phyloP scores from a whole-genome alignment of 2,888 invertebrate genomes.

The Sceliomorpha sp. region DNA sequence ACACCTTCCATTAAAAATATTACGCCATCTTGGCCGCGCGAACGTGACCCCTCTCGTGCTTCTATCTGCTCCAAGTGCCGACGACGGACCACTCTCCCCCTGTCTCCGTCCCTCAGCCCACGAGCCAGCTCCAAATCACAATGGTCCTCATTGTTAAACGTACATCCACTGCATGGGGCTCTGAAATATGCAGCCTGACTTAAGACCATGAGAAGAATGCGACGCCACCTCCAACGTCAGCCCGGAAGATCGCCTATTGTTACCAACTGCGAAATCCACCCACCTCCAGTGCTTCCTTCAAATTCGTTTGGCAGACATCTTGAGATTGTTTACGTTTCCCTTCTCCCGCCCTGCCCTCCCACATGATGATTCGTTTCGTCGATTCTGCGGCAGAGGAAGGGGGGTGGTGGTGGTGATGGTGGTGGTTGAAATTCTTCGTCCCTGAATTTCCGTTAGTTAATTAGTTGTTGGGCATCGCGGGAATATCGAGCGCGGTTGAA shows the following conservation, averaged over 20 bases:
- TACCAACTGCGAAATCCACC: slow-evolving; percentile 45
- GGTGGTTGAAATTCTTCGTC: no score
- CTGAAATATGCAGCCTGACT: slow-evolving; percentile 72
- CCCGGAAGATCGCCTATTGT: slow-evolving; percentile 44
- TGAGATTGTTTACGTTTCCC: no score
- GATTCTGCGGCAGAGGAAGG: no score
- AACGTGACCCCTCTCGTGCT: slow-evolving; percentile 53
- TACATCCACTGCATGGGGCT: slow-evolving; percentile 68
- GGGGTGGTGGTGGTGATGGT: no score
- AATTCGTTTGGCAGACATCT: slow-evolving; percentile 30
- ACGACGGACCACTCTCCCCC: slow-evolving; percentile 55
- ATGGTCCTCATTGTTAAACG: slow-evolving; percentile 74
- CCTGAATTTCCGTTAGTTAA: no score
- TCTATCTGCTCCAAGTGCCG: slow-evolving; percentile 19
- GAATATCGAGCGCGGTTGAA: no score
- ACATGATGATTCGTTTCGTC: no score
- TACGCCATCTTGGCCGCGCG: slow-evolving; percentile 74
- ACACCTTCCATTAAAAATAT: slow-evolving; percentile 80
- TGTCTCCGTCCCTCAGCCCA: no score
- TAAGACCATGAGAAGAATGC: slow-evolving; percentile 46
- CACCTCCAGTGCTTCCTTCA: slow-evolving; percentile 29
- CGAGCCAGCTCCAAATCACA: slow-evolving; percentile 74
- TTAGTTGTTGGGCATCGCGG: no score
- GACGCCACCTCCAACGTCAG: slow-evolving; percentile 8
- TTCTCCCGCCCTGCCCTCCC: no score